Percentiles rank a stretch among this genome's conserved stretches.
Conservation (phyloP, 2,888 invertebrate species). For the Amphipyra tragopoginis region DNA sequence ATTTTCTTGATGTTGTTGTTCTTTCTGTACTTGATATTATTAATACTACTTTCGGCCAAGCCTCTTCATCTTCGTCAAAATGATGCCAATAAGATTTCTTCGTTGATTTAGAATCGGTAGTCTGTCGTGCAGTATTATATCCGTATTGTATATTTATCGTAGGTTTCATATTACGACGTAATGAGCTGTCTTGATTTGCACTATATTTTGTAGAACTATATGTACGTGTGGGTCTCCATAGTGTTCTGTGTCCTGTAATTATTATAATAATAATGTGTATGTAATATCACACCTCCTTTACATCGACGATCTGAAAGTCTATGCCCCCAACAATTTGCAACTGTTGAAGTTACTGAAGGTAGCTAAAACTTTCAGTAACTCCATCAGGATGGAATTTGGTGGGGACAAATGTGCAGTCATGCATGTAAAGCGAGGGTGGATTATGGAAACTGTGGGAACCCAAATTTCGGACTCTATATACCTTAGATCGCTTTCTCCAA, state of each 20-base stretch:
- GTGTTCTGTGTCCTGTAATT: constrained; percentile 33
- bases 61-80: constrained; percentile 26
- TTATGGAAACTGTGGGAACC: too few species aligned
- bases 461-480: too few species aligned
- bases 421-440: too few species aligned
- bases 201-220: too few species aligned
- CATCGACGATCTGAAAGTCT: too few species aligned
- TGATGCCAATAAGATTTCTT: constrained; percentile 29
- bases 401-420: too few species aligned
- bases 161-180: neutral
- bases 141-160: neutral
- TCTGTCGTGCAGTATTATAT: neutral
- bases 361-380: too few species aligned
- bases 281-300: too few species aligned
- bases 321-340: too few species aligned
- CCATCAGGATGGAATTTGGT: too few species aligned
- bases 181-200: neutral
- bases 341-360: too few species aligned
- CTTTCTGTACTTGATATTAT: constrained; percentile 28
- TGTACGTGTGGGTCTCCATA: constrained; percentile 28
- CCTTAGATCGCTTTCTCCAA: too few species aligned
- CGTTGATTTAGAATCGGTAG: neutral
- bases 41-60: constrained; percentile 44
- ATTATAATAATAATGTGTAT: neutral
- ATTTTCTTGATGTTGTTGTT: constrained; percentile 11